Evolutionary conservation across 1,140 invertebrate genomes (phyloP).

Genomic region (Hydropsyche tenuis): DNA sequence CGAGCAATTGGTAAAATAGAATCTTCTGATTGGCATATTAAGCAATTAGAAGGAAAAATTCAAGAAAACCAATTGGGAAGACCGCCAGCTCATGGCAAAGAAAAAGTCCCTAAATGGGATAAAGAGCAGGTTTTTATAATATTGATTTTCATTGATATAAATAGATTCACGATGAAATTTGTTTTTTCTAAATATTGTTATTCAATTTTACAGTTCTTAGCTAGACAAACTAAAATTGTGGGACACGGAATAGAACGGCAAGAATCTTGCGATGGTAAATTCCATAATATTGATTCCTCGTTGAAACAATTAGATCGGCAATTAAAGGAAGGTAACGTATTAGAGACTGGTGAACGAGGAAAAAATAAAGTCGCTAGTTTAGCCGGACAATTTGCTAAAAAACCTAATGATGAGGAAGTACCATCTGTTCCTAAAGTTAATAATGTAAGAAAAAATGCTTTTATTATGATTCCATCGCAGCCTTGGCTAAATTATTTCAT

Average conservation of each 20-base stretch:
- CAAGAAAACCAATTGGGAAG: slow-evolving; percentile 80
- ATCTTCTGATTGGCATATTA: slow-evolving; percentile 90
- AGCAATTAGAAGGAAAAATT: slow-evolving; percentile 90
- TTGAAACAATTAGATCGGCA: slow-evolving; percentile 81
- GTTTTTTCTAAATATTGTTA: slow-evolving; percentile 4
- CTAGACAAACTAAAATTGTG: slow-evolving; percentile 78
- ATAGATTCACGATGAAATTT: not conserved
- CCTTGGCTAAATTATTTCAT: not conserved
- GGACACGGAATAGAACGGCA: slow-evolving; percentile 67
- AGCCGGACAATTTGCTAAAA: slow-evolving; percentile 79
- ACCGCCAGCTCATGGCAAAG: slow-evolving; percentile 69
- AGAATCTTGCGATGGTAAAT: slow-evolving; percentile 66
- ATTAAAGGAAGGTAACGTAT: slow-evolving; percentile 76
- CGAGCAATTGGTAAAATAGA: slow-evolving; percentile 90
- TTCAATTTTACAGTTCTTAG: slow-evolving; percentile 69
- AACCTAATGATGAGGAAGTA: slow-evolving; percentile 56
- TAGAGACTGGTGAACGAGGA: slow-evolving; percentile 71
- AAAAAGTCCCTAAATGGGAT: slow-evolving; percentile 90
- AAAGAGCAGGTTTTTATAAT: slow-evolving; percentile 69
- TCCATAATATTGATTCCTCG: slow-evolving; percentile 79
- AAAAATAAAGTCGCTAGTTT: slow-evolving; percentile 74
- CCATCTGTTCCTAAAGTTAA: slow-evolving; percentile 9
- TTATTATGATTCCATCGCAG: not conserved
- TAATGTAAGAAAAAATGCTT: slow-evolving; percentile 22
- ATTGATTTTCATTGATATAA: not conserved